Percentiles rank a stretch among this genome's conserved stretches.
Conservation (phyloP, 2,797 vertebrate genomes). For the Pseudocheirus occidentalis region DNA sequence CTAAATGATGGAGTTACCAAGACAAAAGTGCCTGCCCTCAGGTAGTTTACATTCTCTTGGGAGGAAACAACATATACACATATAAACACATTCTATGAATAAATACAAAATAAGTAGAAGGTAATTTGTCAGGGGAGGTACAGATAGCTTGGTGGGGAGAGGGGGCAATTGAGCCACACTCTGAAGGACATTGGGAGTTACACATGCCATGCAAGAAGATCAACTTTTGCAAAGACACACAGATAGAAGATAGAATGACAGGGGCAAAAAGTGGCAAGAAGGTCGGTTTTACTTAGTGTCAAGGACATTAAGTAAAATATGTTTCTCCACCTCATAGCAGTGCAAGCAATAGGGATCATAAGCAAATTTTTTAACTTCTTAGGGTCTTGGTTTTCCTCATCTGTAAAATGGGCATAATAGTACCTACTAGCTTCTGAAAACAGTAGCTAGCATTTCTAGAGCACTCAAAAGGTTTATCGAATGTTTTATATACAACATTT, state of each 20-base stretch:
- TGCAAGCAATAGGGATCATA: neutral
- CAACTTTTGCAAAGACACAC: neutral
- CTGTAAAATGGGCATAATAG: neutral
- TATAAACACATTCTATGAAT: neutral
- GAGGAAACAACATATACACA: neutral
- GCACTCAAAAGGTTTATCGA: neutral
- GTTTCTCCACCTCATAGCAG: neutral
- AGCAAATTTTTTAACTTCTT: neutral
- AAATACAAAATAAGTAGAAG: neutral
- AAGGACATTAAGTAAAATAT: neutral
- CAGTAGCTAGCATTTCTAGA: no score
- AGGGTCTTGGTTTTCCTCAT: neutral
- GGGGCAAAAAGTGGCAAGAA: neutral
- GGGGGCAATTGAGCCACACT: neutral
- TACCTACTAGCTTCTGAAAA: neutral
- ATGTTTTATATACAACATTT: neutral
- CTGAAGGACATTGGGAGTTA: neutral
- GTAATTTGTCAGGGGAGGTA: neutral
- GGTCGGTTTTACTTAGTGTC: neutral
- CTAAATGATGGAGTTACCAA: neutral
- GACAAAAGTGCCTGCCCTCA: neutral
- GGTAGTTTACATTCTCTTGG: neutral
- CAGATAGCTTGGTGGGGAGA: neutral
- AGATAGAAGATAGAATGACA: neutral
- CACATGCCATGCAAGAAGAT: neutral